Evolutionary conservation across 2,797 vertebrate genomes (phyloP).

Genomic region (Chaenodraco wilsoni): DNA sequence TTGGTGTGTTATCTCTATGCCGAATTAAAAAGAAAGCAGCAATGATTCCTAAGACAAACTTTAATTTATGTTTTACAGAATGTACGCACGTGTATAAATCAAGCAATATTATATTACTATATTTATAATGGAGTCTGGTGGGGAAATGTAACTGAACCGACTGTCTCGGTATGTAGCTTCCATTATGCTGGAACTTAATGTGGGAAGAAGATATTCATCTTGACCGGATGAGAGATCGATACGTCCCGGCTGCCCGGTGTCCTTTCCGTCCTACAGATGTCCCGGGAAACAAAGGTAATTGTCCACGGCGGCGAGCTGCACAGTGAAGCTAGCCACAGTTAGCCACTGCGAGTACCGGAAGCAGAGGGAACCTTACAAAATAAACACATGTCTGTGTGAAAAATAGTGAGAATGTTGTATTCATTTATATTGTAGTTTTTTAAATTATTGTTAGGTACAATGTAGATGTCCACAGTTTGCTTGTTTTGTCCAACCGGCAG

Average conservation of each 20-base stretch:
- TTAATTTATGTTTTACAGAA: neutral
- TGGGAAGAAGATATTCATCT: neutral
- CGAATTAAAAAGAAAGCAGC: too few relatives aligned
- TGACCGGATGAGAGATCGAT: neutral
- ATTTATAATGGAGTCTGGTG: conserved; percentile 6
- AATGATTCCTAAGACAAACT: neutral
- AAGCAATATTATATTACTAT: fast-evolving
- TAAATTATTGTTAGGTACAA: too few relatives aligned
- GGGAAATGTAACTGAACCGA: neutral
- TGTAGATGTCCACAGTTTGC: too few relatives aligned
- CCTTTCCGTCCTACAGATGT: conserved; percentile 29
- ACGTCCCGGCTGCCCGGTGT: conserved; percentile 7
- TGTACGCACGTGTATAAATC: fast-evolving
- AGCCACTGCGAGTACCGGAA: neutral
- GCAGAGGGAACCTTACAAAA: conserved; percentile 11
- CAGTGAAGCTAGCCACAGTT: neutral
- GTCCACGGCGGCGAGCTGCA: neutral
- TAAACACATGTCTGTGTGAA: neutral
- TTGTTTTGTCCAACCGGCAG: too few relatives aligned
- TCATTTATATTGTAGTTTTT: too few relatives aligned
- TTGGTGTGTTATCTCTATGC: too few relatives aligned
- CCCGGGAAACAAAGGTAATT: neutral
- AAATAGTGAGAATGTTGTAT: neutral
- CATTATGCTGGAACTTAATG: neutral
- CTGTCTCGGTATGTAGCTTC: neutral